These are phyloP conservation scores for Whitmania pigra DNA, from an alignment of 1,140 invertebrate species.

Conservation along the genomic window DNA sequence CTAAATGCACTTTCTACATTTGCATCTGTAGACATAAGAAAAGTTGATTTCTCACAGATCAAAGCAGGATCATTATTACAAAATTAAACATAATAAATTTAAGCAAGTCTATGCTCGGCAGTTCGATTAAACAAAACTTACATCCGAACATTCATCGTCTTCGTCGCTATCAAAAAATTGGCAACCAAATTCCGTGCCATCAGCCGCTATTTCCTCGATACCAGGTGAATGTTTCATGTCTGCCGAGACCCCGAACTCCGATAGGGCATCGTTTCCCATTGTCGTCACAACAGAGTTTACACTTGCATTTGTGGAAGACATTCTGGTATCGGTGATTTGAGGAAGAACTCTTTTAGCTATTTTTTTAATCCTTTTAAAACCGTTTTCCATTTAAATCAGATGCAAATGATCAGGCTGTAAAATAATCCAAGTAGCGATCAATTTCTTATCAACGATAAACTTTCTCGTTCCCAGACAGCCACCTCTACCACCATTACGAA, in stretches of 20 bases:
- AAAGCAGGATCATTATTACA: background rate
- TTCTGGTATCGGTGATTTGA: too few relatives aligned
- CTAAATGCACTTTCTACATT: background rate
- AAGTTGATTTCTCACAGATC: background rate
- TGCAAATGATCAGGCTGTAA: too few relatives aligned
- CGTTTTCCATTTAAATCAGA: too few relatives aligned
- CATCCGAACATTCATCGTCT: conserved; percentile 8
- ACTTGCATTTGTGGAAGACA: too few relatives aligned
- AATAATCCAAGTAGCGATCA: too few relatives aligned
- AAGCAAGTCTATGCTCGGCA: background rate
- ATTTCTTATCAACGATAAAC: too few relatives aligned
- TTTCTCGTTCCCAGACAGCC: too few relatives aligned
- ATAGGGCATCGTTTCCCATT: background rate
- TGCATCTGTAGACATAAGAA: background rate
- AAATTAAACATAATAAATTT: background rate
- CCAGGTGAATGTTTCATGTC: background rate
- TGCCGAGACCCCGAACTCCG: background rate
- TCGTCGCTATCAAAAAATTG: conserved; percentile 6
- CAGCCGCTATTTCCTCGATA: background rate
- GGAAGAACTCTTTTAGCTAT: too few relatives aligned
- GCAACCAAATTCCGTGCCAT: background rate
- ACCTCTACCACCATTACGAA: too few relatives aligned
- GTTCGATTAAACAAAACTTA: background rate
- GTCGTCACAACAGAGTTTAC: too few relatives aligned
- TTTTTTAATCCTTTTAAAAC: too few relatives aligned